phyloP scores from a whole-genome alignment of 2,113 vertebrate species.

The Myodes glareolus region DNA sequence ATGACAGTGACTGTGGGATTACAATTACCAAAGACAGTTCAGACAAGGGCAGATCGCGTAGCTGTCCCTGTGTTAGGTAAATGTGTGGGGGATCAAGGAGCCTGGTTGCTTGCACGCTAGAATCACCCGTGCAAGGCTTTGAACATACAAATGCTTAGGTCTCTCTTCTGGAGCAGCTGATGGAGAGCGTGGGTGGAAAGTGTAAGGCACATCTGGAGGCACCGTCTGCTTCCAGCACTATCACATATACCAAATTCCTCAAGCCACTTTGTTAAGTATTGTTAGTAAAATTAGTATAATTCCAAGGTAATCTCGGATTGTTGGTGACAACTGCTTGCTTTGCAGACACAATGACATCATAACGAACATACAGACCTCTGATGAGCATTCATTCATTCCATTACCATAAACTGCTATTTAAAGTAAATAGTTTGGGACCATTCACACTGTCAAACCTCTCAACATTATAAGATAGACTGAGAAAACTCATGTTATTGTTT shows the following conservation, averaged over 20 bases:
- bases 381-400: not conserved
- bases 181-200: not conserved
- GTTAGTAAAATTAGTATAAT: not conserved
- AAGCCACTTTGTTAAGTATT: not conserved
- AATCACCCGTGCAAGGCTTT: not conserved
- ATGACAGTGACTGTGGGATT: not conserved
- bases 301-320: not conserved
- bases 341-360: not conserved
- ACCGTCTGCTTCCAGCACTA: not conserved
- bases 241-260: not conserved
- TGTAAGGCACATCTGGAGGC: not conserved
- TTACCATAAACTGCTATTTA: not conserved
- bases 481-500: not conserved
- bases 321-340: not conserved
- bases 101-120: not conserved
- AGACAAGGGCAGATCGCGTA: not conserved
- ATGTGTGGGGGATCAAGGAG: not conserved
- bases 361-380: not conserved
- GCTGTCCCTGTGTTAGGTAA: not conserved
- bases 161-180: not conserved
- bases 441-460: not conserved
- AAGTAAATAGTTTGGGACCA: not conserved
- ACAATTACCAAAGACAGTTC: not conserved
- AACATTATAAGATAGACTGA: not conserved
- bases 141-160: not conserved